Evolutionary conservation across 1,140 invertebrate species (phyloP), one percentile per base, ranked within the genome.

Genomic region (Cyclargus thomasi): DNA sequence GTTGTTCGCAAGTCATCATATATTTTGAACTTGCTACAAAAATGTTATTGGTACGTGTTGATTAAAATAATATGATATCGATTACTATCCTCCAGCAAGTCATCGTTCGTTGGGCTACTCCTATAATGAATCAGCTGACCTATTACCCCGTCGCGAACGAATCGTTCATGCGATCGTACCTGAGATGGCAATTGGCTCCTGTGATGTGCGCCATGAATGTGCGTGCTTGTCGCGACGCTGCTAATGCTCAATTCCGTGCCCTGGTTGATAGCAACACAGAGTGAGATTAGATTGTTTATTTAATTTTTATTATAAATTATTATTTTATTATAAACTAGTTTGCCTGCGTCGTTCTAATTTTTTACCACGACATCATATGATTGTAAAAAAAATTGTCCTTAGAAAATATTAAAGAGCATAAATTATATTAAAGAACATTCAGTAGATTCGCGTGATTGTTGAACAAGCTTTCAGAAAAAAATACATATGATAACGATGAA

Each of bases 131-230:
- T 6, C 21, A 74, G 0, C 69, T 90, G 1, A 79, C 71, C 6
- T 90, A 90, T 68, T 63, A 69, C 2, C 79, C 82, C 1, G 47
- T 65, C n/a, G 10, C 70, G 3, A 53, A 63, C 6, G 85, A 88
- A 62, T 59, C 65, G 6, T 90, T 85, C 68, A 88, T 90, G 83
- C 71, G 65, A 6, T 81, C 84, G 0, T 88, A 87, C 68, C 70
- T 87, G 11, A 77, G 87, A 8, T 85, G 71, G 20, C 84, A 88
- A 65, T 16, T 90, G 57, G 85, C 85, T 7, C 85, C 87, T 7
- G 23, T 85, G 0, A 70, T 90, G 71, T 90, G 87, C 39, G 69
- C 68, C 14, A 71, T 87, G 16, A 74, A 75, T 6, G 80, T 76
- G 0, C 20, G 35, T 0, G 74, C 62, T 0, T 90, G 87, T 53